Evolutionary conservation across 1,140 invertebrate genomes (phyloP).

Genomic region (Solen grandis): DNA sequence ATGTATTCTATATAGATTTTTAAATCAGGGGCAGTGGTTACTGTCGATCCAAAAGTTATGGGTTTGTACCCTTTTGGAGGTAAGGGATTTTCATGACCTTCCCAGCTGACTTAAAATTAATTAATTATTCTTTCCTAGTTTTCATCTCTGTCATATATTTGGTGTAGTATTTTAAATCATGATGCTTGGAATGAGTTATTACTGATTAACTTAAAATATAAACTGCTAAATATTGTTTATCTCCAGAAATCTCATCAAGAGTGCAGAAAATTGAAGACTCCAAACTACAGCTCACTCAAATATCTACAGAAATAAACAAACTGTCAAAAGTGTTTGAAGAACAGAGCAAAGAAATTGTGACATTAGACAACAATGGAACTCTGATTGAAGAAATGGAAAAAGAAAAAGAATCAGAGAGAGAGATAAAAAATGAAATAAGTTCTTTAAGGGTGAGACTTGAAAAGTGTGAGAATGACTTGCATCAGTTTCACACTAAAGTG

Average conservation of each 20-base stretch:
- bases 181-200: no score
- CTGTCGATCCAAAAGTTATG: no score
- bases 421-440: constrained; percentile 87
- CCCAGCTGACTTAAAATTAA: no score
- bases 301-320: constrained; percentile 90
- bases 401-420: constrained; percentile 72
- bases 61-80: no score
- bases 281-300: constrained; percentile 90
- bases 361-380: constrained; percentile 90
- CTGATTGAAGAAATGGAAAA: constrained; percentile 70
- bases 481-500: constrained; percentile 85
- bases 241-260: constrained; percentile 93
- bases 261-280: constrained; percentile 93
- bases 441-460: constrained; percentile 90
- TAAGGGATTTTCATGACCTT: no score
- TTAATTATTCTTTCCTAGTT: no score
- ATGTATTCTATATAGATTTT: no score
- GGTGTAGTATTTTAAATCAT: no score
- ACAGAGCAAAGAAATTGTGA: constrained; percentile 92
- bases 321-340: constrained; percentile 84
- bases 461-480: constrained; percentile 85
- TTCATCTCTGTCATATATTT: no score
- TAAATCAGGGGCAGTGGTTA: no score
- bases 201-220: no score
- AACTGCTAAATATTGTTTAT: no score